A percentile compares a stretch with the other conserved stretches of the same genome.
Conservation (phyloP, 2,797 vertebrate genomes). For the Sylvilagus floridanus region DNA sequence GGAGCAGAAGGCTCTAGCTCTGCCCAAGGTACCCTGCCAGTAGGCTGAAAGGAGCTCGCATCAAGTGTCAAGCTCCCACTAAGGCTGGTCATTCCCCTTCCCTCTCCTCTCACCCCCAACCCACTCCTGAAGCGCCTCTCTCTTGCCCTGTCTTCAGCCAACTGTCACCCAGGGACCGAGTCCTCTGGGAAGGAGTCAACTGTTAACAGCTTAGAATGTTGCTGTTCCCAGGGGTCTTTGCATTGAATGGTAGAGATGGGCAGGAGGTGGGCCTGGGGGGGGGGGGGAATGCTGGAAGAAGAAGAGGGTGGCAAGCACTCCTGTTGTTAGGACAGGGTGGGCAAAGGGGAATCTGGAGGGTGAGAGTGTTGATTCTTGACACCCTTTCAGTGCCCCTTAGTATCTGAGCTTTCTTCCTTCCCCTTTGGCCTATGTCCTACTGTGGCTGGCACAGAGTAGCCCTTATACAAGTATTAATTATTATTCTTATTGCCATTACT, state of each 20-base stretch:
- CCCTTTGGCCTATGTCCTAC: not conserved
- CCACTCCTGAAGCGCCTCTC: conserved; percentile 23
- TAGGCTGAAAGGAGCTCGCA: not conserved
- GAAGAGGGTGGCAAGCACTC: not conserved
- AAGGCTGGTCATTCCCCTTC: not conserved
- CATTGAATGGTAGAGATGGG: not conserved
- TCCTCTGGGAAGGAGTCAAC: conserved; percentile 41
- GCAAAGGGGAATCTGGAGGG: not conserved
- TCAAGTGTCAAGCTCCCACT: not conserved
- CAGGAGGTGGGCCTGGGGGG: not conserved
- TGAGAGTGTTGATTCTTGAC: not conserved
- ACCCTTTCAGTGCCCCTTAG: not conserved
- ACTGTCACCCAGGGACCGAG: conserved; percentile 64
- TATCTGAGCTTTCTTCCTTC: conserved; percentile 1
- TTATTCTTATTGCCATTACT: conserved; percentile 10
- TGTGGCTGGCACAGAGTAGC: not conserved
- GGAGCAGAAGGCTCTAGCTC: not conserved
- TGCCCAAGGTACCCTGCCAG: not conserved
- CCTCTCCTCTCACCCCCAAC: not conserved
- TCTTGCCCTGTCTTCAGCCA: conserved; percentile 53
- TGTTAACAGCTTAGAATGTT: conserved; percentile 82
- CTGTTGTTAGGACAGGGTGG: not conserved
- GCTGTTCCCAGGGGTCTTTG: conserved; percentile 71
- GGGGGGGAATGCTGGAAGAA: not conserved
- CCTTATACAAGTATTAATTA: conserved; percentile 24